Evolutionary conservation across 2,888 invertebrate species (phyloP), one percentile per base, ranked within the genome.

Genomic region (Tiphia femorata): DNA sequence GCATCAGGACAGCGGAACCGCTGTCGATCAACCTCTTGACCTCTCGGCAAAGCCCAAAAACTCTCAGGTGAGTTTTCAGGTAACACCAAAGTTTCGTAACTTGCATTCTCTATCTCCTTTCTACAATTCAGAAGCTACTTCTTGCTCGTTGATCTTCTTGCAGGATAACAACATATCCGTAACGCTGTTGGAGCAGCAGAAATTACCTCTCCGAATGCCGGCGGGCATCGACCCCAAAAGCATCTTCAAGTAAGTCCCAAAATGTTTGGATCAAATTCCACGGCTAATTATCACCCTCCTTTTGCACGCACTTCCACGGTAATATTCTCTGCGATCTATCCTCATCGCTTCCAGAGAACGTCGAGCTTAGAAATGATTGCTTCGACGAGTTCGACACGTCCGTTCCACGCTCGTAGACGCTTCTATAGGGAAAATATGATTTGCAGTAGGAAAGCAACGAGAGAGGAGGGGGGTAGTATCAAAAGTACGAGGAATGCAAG

Each of bases 1-100:
- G 46, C 81, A 81, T 56, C 81, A 79, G 65, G 81, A 82, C 64
- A 78, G 72, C 62, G 73, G 78, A 59, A 72, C 78, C 66, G 75
- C 76, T 77, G 86, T 88, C 64, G 93, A 93, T 80, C 93, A 93
- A 84, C 94, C 94, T 16, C 88, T 95, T 76, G 94, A 95, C 87
- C 90, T 95, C 79, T 94, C 94, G 86, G 91, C 93, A 80, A 94
- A 88, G 89, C 87, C 91, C 87, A 77, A 89, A 80, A 81, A 75
- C 69, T 80, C 80, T 79, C 83, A 82, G 82, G 83, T 70, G 64
- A 60, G 67, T 56, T 33, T n/a, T n/a, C 25, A 8, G 8, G 6
- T 8, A 5, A 25, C 25, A 25, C 25, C 25, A 25, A 25, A 8
- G 6, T 5, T 25, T 25, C 25, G 25, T 25, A 25, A 6, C 25